These are phyloP conservation scores for Sebastes trivittatus DNA, from an alignment of 2,797 vertebrate species.

Conservation along the genomic window DNA sequence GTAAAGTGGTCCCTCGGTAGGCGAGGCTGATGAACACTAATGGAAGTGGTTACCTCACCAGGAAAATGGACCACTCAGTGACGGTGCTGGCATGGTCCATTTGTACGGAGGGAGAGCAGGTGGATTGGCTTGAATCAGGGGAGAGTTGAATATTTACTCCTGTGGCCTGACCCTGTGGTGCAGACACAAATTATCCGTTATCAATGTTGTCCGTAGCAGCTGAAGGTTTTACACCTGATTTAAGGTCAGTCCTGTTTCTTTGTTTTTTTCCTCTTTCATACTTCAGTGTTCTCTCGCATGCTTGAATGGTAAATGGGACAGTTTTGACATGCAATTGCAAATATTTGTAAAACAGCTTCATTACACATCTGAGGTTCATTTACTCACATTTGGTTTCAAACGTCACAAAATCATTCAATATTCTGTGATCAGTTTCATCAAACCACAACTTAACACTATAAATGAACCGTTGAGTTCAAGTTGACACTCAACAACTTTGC, in stretches of 20 bases:
- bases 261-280: not conserved
- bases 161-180: slow-evolving; percentile 1
- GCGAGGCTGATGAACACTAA: slow-evolving; percentile 81
- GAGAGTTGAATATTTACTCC: slow-evolving; percentile 32
- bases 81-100: slow-evolving; percentile 44
- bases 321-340: not conserved
- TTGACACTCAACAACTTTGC: not conserved
- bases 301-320: not conserved
- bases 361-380: not conserved
- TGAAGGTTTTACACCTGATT: not conserved
- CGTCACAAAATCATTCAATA: not conserved
- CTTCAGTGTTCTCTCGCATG: not conserved
- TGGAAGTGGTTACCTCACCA: slow-evolving; percentile 83
- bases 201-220: not conserved
- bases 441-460: not conserved
- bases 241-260: not conserved
- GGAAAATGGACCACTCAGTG: slow-evolving; percentile 74
- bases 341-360: not conserved
- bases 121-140: slow-evolving; percentile 28
- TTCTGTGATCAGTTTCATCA: not conserved
- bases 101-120: slow-evolving; percentile 32
- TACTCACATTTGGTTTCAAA: not conserved
- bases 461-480: not conserved
- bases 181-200: not conserved
- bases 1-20: slow-evolving; percentile 80